These are phyloP conservation scores for Stratiolaelaps scimitus DNA, from an alignment of 1,140 invertebrate genomes.

Conservation along the genomic window DNA sequence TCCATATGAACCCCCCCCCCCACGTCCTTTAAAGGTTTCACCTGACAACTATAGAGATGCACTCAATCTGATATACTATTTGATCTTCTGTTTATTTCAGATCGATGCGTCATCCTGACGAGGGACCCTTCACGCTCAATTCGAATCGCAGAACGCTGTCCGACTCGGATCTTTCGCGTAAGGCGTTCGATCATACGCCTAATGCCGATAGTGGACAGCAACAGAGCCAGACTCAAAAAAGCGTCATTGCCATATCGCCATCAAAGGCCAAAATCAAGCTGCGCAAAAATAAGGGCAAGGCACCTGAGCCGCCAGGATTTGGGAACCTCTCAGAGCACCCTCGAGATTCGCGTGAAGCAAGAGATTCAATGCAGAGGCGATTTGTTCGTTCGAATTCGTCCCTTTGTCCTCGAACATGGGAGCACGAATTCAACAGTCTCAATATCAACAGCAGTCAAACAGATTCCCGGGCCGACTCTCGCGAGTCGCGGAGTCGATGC, in stretches of 20 bases:
- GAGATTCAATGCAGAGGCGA: neutral
- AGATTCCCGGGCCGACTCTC: no score
- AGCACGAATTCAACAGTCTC: constrained; percentile 18
- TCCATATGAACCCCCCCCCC: no score
- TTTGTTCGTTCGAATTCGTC: constrained; percentile 19
- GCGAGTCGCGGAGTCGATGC: constrained; percentile 1
- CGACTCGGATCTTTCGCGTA: constrained; percentile 16
- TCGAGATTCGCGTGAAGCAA: neutral
- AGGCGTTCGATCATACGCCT: neutral
- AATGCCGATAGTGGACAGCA: neutral
- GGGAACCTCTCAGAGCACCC: neutral
- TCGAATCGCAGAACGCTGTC: constrained; percentile 9
- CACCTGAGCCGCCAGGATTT: neutral
- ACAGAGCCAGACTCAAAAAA: constrained; percentile 1
- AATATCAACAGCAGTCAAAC: neutral
- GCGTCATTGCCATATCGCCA: constrained; percentile 15
- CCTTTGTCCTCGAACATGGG: constrained; percentile 18
- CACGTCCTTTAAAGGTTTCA: no score
- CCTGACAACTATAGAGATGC: no score
- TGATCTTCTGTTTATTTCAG: neutral
- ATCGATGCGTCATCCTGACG: constrained; percentile 18
- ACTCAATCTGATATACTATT: no score
- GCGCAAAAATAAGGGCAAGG: constrained; percentile 21
- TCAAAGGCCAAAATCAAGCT: constrained; percentile 27
- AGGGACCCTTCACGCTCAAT: constrained; percentile 17